These are phyloP conservation scores for Resseliella maxima DNA, from an alignment of 2,888 invertebrate genomes.

Conservation along the genomic window DNA sequence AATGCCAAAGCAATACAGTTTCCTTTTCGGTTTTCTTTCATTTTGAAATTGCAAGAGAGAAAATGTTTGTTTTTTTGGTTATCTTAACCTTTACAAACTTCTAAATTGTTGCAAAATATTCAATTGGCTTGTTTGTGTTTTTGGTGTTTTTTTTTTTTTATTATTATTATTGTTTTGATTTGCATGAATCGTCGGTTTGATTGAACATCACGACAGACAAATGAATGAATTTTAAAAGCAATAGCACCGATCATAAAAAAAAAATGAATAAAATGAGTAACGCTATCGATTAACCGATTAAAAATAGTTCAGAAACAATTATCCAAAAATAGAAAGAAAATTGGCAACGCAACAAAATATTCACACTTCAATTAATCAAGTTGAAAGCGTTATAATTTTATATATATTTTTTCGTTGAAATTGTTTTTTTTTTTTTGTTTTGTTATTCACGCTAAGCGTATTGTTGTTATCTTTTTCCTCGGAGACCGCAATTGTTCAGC, in stretches of 20 bases:
- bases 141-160: background rate
- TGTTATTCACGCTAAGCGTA: background rate
- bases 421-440: background rate
- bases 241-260: background rate
- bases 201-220: background rate
- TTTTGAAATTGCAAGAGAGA: background rate
- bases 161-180: too few relatives aligned
- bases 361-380: constrained; percentile 43
- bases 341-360: constrained; percentile 39
- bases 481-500: too few relatives aligned
- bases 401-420: background rate
- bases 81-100: background rate
- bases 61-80: background rate
- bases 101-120: background rate
- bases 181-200: too few relatives aligned
- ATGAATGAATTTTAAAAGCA: background rate
- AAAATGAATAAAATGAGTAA: background rate
- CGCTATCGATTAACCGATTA: constrained; percentile 9
- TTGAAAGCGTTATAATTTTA: constrained; percentile 44
- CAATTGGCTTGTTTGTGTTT: background rate
- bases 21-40: background rate
- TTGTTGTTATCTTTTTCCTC: background rate
- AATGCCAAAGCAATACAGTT: background rate
- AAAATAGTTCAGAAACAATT: background rate
- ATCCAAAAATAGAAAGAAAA: constrained; percentile 45